phyloP scores from a whole-genome alignment of 2,888 invertebrate genomes.

The Melanotus villosus region DNA sequence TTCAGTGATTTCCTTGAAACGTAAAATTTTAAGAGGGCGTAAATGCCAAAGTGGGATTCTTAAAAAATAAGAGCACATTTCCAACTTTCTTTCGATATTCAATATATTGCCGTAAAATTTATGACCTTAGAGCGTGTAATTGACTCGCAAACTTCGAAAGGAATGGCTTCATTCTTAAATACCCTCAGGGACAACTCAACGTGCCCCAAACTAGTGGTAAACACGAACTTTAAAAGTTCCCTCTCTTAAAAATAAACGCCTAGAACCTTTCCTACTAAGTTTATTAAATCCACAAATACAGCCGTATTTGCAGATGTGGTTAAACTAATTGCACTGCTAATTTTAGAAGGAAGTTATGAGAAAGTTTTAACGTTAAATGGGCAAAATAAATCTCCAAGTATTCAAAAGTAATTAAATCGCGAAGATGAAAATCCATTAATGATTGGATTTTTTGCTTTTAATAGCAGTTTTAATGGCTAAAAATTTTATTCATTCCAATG shows the following conservation, averaged over 20 bases:
- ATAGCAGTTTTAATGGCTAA: too few relatives aligned
- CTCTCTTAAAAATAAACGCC: background rate
- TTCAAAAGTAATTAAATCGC: too few relatives aligned
- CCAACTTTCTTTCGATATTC: background rate
- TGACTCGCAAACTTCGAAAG: slow-evolving; percentile 8
- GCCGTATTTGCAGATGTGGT: too few relatives aligned
- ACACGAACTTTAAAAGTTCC: slow-evolving; percentile 8
- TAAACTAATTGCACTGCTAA: too few relatives aligned
- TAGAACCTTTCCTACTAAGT: background rate
- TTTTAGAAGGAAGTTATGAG: too few relatives aligned
- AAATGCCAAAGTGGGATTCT: slow-evolving; percentile 8
- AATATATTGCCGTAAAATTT: slow-evolving; percentile 8
- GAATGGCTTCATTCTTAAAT: slow-evolving; percentile 5
- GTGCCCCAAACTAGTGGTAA: slow-evolving; percentile 12
- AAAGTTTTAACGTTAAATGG: too few relatives aligned
- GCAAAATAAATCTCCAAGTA: too few relatives aligned
- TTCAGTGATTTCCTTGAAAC: background rate
- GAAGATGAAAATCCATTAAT: too few relatives aligned
- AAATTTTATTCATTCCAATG: too few relatives aligned
- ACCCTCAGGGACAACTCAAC: slow-evolving; percentile 7
- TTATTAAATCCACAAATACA: background rate
- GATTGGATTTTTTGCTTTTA: too few relatives aligned
- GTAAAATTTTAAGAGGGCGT: slow-evolving; percentile 4
- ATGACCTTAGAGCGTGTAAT: slow-evolving; percentile 14
- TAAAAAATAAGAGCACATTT: too few relatives aligned